Base-by-base conservation (phyloP, 2,888 invertebrate genomes). In the Arctia plantaginis region DNA sequence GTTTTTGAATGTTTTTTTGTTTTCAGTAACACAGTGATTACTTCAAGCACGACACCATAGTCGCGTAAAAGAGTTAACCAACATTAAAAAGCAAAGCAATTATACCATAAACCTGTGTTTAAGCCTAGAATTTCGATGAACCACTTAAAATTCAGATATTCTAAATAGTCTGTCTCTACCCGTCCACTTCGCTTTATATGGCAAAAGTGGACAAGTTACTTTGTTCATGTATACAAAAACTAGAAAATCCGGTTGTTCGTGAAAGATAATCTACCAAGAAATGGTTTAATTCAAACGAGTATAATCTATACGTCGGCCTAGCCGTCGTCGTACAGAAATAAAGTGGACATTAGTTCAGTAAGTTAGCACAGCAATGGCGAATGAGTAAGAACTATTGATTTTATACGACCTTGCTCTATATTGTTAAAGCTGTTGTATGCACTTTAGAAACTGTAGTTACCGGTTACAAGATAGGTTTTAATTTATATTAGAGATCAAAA, bases 191-290 rank as follows among this genome's bases (percentile, higher is more conserved):
- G 72, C 84, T 80, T 66, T 83, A 81, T 79, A 87, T 71, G 85
- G 85, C 75, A 72, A 81, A 85, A 82, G 80, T 80, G 79, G 74
- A 74, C 81, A 79, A 65, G 78, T 75, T 79, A 75, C 74, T 51
- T 79, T 71, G 71, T 72, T 74, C 79, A 64, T 78, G 72, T 81
- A 81, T 80, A 83, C 77, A 85, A 81, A 87, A 91, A 90, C 92
- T 79, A 73, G 90, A 71, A 80, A 67, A 81, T 90, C 92, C 88
- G 89, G 92, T 91, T 87, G 41, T 72, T 73, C 77, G 79, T 83
- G 85, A 85, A 83, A 86, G 82, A 85, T 79, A 81, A 85, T 86
- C 83, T 80, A 83, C 79, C 73, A 79, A 82, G 82, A 86, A 86
- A 87, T 86, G 77, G 82, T 80, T 73, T 69, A 41, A 73, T 75